Evolutionary conservation across 2,888 invertebrate genomes (phyloP).

Genomic region (Drosophila lutescens): DNA sequence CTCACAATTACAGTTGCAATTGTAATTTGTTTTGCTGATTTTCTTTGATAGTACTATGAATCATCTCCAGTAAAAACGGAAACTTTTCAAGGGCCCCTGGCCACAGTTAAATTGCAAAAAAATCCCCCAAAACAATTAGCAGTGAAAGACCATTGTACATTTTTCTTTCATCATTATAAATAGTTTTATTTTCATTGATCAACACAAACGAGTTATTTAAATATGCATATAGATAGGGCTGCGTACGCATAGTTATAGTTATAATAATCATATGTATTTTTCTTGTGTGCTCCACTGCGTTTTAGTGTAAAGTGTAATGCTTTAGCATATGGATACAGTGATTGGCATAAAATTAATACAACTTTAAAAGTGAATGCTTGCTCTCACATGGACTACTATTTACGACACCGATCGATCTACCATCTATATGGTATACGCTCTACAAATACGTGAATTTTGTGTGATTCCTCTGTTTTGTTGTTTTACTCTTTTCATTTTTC

Average conservation of each 20-base stretch:
- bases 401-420: constrained; percentile 25
- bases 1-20: constrained; percentile 2
- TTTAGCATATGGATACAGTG: constrained; percentile 14
- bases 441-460: constrained; percentile 3
- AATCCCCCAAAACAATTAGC: not conserved
- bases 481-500: not conserved
- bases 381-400: constrained; percentile 11
- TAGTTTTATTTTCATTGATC: constrained; percentile 69
- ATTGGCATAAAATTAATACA: constrained; percentile 31
- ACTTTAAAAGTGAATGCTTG: constrained; percentile 31
- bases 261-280: constrained; percentile 52
- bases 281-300: constrained; percentile 39
- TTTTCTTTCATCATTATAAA: constrained; percentile 48
- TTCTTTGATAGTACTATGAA: constrained; percentile 2
- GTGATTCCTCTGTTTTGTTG: not conserved
- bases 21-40: constrained; percentile 4
- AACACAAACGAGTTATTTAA: constrained; percentile 62
- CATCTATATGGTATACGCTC: constrained; percentile 2
- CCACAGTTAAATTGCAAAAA: not conserved
- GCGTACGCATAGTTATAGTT: constrained; percentile 18
- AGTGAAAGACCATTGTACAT: not conserved
- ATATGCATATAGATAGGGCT: constrained; percentile 30
- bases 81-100: not conserved
- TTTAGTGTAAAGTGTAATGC: constrained; percentile 19
- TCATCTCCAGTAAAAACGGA: not conserved